A percentile compares a stretch with the other conserved stretches of the same genome.
Conservation (phyloP, 2,888 invertebrate species). For the Phragmatobia fuliginosa region DNA sequence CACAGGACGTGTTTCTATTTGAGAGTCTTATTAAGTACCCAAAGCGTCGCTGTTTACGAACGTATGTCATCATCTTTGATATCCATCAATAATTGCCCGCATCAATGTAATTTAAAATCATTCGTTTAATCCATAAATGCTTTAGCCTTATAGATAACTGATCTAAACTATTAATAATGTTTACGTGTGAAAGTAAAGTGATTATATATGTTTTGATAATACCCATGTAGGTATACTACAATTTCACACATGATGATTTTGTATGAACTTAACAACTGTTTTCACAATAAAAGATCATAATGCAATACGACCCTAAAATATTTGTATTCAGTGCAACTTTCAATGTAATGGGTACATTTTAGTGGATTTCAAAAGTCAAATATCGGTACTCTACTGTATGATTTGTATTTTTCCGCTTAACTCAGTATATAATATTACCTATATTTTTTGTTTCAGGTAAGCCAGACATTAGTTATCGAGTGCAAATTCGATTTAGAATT, state of each 20-base stretch:
- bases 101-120: constrained; percentile 7
- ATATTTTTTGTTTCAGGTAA: constrained; percentile 65
- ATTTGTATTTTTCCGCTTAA: constrained; percentile 13
- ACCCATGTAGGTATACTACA: neutral
- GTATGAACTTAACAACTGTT: neutral
- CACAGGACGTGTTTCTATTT: neutral
- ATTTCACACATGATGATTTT: neutral
- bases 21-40: neutral
- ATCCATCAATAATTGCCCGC: neutral
- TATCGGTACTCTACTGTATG: constrained; percentile 33
- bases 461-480: constrained; percentile 31
- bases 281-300: constrained; percentile 24
- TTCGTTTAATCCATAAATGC: neutral
- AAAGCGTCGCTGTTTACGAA: neutral
- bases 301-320: constrained; percentile 27
- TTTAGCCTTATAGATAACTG: constrained; percentile 1
- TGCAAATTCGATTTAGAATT: constrained; percentile 8
- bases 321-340: no score
- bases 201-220: neutral
- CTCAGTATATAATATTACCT: constrained; percentile 27
- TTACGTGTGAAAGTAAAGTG: neutral
- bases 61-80: neutral
- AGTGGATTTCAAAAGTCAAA: no score
- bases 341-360: no score
- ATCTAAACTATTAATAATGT: neutral